Base-by-base conservation (phyloP, 2,888 invertebrate genomes). In the Corythucha ciliata region DNA sequence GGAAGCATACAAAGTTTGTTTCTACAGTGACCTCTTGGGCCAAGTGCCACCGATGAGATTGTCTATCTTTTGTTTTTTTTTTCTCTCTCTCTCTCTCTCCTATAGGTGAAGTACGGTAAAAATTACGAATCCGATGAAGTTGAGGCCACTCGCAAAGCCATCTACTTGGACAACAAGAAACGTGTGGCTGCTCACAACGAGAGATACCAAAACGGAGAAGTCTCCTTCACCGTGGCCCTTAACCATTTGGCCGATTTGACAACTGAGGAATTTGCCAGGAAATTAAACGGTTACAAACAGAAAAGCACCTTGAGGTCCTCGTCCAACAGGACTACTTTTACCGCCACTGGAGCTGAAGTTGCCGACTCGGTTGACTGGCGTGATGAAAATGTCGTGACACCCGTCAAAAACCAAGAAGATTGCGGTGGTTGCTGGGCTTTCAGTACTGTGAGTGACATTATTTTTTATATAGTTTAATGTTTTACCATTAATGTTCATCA, bases 301-400 rank as follows among this genome's bases (percentile, higher is more conserved):
- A n/a, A n/a, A n/a, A n/a, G n/a, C n/a, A n/a, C n/a, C n/a, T n/a
- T n/a, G n/a, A n/a, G n/a, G n/a, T n/a, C n/a, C n/a, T n/a, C n/a
- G n/a, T n/a, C n/a, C n/a, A n/a, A n/a, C n/a, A n/a, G n/a, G n/a
- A n/a, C n/a, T n/a, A 4, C 40, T n/a, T 33, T 49, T 7, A 40
- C 49, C 4, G 22, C 3, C 2, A 27, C 71, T 37, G n/a, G n/a
- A n/a, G n/a, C n/a, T n/a, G n/a, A n/a, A n/a, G n/a, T n/a, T n/a
- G n/a, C n/a, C n/a, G n/a, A n/a, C n/a, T n/a, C n/a, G n/a, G 81
- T 91, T 44, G 91, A 93, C 71, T 93, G 93, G 93, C 78, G 90
- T 64, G 65, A 72, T 51, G 66, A 79, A 58, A 91, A 91, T 40
- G 88, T 87, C 57, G 92, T 93, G 55, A 91, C 92, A 12, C 77